Base-by-base conservation (phyloP, 2,888 invertebrate genomes). In the Drosophila colorata region DNA sequence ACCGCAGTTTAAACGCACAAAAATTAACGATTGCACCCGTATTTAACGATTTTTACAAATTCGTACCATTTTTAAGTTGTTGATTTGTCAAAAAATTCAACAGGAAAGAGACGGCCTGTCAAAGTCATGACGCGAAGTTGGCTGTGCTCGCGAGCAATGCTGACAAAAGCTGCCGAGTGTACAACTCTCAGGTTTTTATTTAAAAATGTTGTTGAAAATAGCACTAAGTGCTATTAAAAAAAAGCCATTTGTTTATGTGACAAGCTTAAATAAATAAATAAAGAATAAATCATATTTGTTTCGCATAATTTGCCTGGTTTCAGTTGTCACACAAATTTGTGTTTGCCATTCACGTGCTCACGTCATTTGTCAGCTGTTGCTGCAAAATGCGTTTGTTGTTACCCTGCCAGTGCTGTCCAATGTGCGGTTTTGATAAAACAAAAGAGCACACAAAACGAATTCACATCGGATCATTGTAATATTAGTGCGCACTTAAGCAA, bases 61-160 rank as follows among this genome's bases (percentile, higher is more conserved):
- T 80, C 90, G 80, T 91, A 92, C 92, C 92, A 92, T 92, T 92
- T 92, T 89, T 88, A 80, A 85, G 90, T 85, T 91, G 91, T 91
- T 90, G 82, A 88, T 89, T 89, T 92, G 90, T 91, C 92, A 91
- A 91, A 84, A 90, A 90, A 79, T 86, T 90, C 80, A 90, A 92
- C 90, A 90, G 92, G 92, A 92, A 92, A 92, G 92, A 91, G 80
- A 85, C 69, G 75, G 37, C 51, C 4, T 58, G 49, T 71, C 79
- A 78, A 20, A 18, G 48, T 13, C 23, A 23, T 9, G 23, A 13
- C 41, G 49, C 77, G 82, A 90, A 88, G 89, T 89, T 88, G 76
- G 89, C 53, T 64, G 76, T 68, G 55, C 35, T 74, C 59, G 9
- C 25, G 4, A n/a, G 11, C 11, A 20, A 0, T 4, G 0, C 37